Percentiles rank a stretch among this genome's conserved stretches.
Conservation (phyloP, 2,888 invertebrate genomes). For the Globia sparganii region DNA sequence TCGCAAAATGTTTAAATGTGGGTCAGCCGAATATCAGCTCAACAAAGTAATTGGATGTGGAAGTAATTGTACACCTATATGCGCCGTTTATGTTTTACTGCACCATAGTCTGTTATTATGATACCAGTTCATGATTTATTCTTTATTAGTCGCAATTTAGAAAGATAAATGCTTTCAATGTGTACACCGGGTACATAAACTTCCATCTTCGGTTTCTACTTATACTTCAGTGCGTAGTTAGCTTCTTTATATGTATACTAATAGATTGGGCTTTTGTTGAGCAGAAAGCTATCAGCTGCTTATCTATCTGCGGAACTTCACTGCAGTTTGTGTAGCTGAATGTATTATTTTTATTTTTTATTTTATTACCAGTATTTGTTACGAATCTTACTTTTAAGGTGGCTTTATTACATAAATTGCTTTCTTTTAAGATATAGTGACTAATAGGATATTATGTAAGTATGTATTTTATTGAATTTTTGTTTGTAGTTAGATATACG, state of each 20-base stretch:
- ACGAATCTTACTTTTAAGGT: neutral
- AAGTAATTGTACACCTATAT: slow-evolving; percentile 84
- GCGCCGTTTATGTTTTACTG: slow-evolving; percentile 81
- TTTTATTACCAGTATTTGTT: neutral
- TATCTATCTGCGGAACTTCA: slow-evolving; percentile 1
- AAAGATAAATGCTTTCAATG: slow-evolving; percentile 78
- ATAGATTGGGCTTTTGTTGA: slow-evolving; percentile 35
- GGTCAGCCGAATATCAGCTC: slow-evolving; percentile 82
- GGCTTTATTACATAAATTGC: neutral
- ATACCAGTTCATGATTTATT: slow-evolving; percentile 82
- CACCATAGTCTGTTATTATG: slow-evolving; percentile 81
- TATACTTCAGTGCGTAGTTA: slow-evolving; percentile 14
- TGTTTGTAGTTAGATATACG: neutral
- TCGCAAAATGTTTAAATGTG: slow-evolving; percentile 83
- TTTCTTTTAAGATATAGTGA: slow-evolving; percentile 12
- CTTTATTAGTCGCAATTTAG: slow-evolving; percentile 83
- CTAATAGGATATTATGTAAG: neutral
- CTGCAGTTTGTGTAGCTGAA: neutral
- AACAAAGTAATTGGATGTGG: slow-evolving; percentile 81
- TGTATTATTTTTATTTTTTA: too few relatives aligned
- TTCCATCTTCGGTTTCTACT: slow-evolving; percentile 1
- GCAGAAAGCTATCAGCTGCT: slow-evolving; percentile 18
- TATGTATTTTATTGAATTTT: neutral
- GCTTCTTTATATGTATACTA: slow-evolving; percentile 34
- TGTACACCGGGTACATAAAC: slow-evolving; percentile 52